These are phyloP conservation scores for Galeopsomyia nigrocyanea DNA, from an alignment of 2,888 invertebrate species.

Conservation along the genomic window DNA sequence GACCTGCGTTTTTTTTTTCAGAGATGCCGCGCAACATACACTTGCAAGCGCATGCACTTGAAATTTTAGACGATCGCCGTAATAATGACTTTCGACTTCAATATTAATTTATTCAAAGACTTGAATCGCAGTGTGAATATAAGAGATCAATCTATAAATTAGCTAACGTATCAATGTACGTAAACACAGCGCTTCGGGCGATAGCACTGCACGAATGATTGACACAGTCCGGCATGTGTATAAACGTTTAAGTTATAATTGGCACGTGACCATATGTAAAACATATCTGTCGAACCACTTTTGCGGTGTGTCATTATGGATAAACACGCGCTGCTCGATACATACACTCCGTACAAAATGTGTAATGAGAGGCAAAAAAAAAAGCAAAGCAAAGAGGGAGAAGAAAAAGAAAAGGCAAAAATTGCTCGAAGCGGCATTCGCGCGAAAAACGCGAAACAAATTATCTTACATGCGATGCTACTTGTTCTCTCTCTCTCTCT, in stretches of 20 bases:
- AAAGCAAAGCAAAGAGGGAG: too few relatives aligned
- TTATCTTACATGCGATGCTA: too few relatives aligned
- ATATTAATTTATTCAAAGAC: too few relatives aligned
- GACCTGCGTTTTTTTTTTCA: too few relatives aligned
- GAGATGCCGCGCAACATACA: too few relatives aligned
- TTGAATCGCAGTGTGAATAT: too few relatives aligned
- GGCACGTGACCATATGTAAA: constrained; percentile 24
- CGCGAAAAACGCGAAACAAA: too few relatives aligned
- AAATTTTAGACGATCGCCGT: not conserved
- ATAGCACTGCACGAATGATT: constrained; percentile 15
- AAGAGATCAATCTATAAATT: not conserved
- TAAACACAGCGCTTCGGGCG: constrained; percentile 10
- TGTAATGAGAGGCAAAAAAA: constrained; percentile 8
- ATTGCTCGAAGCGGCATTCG: not conserved
- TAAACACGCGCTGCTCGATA: constrained; percentile 17
- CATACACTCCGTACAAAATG: constrained; percentile 1
- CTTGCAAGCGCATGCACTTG: too few relatives aligned
- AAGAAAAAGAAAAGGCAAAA: not conserved
- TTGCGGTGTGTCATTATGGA: constrained; percentile 25
- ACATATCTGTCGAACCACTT: constrained; percentile 19
- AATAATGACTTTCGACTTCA: not conserved
- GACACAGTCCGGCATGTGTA: not conserved
- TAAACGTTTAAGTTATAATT: constrained; percentile 15
- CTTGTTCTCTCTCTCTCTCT: too few relatives aligned
- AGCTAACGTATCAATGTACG: not conserved